Conservation (phyloP, 2,113 vertebrate genomes). For the Corapipo altera region DNA sequence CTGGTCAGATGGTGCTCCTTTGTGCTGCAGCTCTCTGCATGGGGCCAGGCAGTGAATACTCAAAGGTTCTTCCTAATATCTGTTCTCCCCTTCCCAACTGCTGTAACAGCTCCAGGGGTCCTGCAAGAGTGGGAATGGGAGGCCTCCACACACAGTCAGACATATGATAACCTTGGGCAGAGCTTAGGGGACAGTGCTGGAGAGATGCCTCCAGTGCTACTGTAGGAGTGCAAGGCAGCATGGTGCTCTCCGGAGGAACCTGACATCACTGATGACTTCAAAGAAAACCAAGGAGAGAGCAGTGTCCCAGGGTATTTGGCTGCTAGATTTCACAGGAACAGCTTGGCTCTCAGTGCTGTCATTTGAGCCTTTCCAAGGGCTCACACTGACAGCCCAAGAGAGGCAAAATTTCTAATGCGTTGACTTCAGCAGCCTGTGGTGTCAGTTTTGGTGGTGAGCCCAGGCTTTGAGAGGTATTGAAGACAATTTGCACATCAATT, state of each 20-base stretch:
- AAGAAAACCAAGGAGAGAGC: not conserved
- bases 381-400: not conserved
- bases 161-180: fast-evolving
- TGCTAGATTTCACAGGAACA: not conserved
- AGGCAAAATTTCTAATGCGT: not conserved
- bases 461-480: not conserved
- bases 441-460: not conserved
- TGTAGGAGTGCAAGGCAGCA: not conserved
- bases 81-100: not conserved
- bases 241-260: not conserved
- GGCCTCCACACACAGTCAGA: fast-evolving
- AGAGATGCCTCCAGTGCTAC: not conserved
- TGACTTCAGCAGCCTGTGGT: not conserved
- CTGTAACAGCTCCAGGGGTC: not conserved
- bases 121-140: not conserved
- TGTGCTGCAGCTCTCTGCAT: not conserved
- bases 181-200: not conserved
- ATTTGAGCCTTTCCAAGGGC: not conserved
- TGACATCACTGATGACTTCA: not conserved
- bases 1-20: slow-evolving; percentile 56
- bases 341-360: not conserved
- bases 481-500: not conserved
- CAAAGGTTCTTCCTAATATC: not conserved
- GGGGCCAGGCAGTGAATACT: not conserved
- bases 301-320: not conserved